These are phyloP conservation scores for Cheiracanthium punctorium DNA, from an alignment of 2,888 invertebrate genomes.

Conservation along the genomic window DNA sequence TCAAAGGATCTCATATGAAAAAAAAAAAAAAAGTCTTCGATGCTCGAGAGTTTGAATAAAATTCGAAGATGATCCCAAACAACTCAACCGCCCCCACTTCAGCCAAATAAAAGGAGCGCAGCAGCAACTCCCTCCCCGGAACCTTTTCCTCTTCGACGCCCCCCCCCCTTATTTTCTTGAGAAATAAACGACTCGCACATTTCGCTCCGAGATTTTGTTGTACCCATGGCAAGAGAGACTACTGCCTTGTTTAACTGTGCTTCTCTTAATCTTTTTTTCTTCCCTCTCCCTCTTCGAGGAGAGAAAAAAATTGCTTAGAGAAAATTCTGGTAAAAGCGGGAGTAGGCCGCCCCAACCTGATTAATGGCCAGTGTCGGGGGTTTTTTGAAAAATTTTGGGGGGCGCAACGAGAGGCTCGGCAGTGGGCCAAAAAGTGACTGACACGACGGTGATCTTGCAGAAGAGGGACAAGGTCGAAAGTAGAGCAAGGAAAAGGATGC, in stretches of 20 bases:
- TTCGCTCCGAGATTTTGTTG: not conserved
- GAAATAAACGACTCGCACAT: not conserved
- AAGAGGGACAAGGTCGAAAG: slow-evolving; percentile 59
- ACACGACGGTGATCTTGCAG: slow-evolving; percentile 48
- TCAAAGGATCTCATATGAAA: no score
- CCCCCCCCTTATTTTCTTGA: not conserved
- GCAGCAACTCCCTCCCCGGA: not conserved
- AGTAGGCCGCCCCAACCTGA: slow-evolving; percentile 54
- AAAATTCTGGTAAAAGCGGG: not conserved
- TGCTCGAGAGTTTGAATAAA: not conserved
- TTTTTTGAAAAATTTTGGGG: slow-evolving; percentile 48
- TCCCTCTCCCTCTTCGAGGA: not conserved
- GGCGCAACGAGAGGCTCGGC: slow-evolving; percentile 34
- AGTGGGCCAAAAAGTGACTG: slow-evolving; percentile 60
- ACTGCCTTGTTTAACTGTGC: not conserved
- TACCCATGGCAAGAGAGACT: not conserved
- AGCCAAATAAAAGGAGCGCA: not conserved
- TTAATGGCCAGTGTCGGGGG: slow-evolving; percentile 58
- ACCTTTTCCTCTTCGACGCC: not conserved
- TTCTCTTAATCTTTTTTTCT: no score
- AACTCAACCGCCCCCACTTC: not conserved
- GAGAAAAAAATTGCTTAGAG: not conserved
- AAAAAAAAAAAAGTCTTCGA: no score
- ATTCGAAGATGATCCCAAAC: not conserved
- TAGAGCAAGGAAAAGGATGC: no score